Percentiles rank a stretch among this genome's conserved stretches.
phyloP scores from a whole-genome alignment of 2,797 vertebrate genomes.

The Odontamblyopus lacepedii region DNA sequence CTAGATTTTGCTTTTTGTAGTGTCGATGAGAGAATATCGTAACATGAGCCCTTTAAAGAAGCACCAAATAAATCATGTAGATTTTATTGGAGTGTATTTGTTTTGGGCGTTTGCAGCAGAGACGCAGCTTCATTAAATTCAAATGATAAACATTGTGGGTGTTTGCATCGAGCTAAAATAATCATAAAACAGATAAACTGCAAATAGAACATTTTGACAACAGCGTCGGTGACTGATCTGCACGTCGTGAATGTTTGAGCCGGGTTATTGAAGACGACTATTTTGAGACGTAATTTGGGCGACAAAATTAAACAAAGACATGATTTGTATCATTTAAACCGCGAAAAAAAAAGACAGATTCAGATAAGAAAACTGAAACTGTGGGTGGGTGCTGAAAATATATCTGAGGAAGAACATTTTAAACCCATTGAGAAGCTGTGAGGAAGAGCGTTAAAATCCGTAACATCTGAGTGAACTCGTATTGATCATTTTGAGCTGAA shows the following conservation, averaged over 20 bases:
- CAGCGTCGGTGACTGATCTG: too few species aligned
- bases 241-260: too few species aligned
- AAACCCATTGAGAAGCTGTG: not conserved
- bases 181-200: not conserved
- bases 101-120: too few species aligned
- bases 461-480: not conserved
- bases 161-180: not conserved
- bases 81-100: too few species aligned
- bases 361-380: not conserved
- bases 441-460: not conserved
- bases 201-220: too few species aligned
- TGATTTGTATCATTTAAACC: not conserved
- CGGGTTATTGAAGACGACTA: not conserved
- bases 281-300: not conserved
- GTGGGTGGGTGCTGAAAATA: not conserved
- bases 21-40: too few species aligned
- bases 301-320: not conserved
- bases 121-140: too few species aligned
- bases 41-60: too few species aligned
- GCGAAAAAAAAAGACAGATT: not conserved
- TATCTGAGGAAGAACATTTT: not conserved
- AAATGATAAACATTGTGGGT: not conserved
- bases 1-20: too few species aligned
- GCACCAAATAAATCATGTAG: too few species aligned
- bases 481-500: not conserved